Base-by-base conservation (phyloP, 2,888 invertebrate genomes). In the Cheilosia urbana region DNA sequence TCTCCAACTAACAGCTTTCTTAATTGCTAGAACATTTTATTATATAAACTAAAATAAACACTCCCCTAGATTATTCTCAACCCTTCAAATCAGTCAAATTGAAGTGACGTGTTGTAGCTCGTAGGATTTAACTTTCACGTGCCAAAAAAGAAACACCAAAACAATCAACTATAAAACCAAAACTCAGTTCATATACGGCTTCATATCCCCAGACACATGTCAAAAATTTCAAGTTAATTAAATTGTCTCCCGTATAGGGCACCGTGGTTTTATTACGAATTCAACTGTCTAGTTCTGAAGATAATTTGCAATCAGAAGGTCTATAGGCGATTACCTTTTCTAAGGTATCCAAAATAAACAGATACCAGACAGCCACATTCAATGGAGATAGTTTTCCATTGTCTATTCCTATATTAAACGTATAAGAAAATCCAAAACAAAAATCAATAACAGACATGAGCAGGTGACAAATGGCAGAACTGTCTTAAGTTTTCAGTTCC, bases 391-490 rank as follows among this genome's bases (percentile, higher is more conserved):
- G 19, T 51, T 60, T 73, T 51, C 34, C 21, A 53, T 57, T 40
- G 13, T 60, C 24, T 60, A 5, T 40, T 9, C 5, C 17, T 79
- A 11, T 37, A 6, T n/a, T 15, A 58, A 49, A 62, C 45, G 17
- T 34, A 24, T 55, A 37, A 15, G 34, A 62, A 75, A 66, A 57
- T 58, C 37, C 30, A 55, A 72, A 76, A 85, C 40, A 65, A 72
- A 76, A 85, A 85, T 85, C 85, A 81, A 85, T 85, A 85, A 55
- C 62, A 81, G 63, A 69, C 81, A 69, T 72, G 19, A 62, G 34
- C 21, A 60, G 72, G 81, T 68, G 55, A 65, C 53, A 55, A 49
- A 42, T 27, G 55, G 40, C 27, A 83, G 76, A 63, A 58, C 15
- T 71, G 71, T 68, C 71, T 76, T 53, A 17, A 24, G 42, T 17